Conservation (phyloP, 2,797 vertebrate species). For the Enteromius mattozi region DNA sequence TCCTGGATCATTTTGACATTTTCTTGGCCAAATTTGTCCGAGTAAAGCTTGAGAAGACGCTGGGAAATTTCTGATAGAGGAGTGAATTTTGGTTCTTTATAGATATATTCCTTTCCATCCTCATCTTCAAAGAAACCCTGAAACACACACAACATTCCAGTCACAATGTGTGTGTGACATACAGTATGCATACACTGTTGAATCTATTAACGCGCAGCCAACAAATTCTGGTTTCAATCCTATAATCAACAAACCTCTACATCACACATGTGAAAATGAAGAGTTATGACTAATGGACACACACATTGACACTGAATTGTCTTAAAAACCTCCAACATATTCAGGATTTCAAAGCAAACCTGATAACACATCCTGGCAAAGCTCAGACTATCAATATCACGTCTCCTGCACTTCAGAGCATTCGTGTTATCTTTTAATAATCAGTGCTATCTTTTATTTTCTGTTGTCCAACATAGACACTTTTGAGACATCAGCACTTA, state of each 20-base stretch:
- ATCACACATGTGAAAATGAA: constrained; percentile 45
- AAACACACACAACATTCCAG: constrained; percentile 10
- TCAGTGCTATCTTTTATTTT: constrained; percentile 24
- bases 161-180: not conserved
- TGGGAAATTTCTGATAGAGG: constrained; percentile 97
- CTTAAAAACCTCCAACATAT: not conserved
- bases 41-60: constrained; percentile 95
- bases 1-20: constrained; percentile 99
- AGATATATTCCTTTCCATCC: constrained; percentile 98
- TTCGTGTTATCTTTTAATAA: not conserved
- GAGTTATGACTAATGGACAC: constrained; percentile 3
- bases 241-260: constrained; percentile 4
- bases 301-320: not conserved
- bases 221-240: constrained; percentile 3
- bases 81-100: constrained; percentile 98
- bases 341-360: constrained; percentile 7
- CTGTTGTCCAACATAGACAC: not conserved
- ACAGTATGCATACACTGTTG: not conserved
- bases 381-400: not conserved
- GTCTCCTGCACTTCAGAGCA: not conserved
- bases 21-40: constrained; percentile 96
- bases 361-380: not conserved
- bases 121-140: constrained; percentile 98
- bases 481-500: constrained; percentile 10
- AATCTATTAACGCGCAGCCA: not conserved